Percentiles rank a stretch among this genome's conserved stretches.
Conservation (phyloP, 2,113 vertebrate genomes). For the Hiodon tergisus region DNA sequence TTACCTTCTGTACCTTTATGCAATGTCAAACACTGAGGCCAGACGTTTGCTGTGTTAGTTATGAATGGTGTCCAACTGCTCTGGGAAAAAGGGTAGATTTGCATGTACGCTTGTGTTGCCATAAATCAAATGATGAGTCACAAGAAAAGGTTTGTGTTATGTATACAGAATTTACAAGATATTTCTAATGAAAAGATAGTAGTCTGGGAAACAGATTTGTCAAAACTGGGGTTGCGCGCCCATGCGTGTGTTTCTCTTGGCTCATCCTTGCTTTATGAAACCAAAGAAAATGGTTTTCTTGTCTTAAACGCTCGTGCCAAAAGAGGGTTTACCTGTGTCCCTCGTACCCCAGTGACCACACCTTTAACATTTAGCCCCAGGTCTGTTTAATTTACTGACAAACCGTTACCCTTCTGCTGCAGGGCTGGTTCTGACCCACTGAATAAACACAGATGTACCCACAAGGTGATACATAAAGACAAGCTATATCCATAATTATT, state of each 20-base stretch:
- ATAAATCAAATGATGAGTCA: not conserved
- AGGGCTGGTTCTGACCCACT: not conserved
- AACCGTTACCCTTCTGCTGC: not conserved
- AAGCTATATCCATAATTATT: not conserved
- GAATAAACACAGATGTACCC: not conserved
- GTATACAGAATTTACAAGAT: too few relatives aligned
- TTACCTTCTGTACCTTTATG: slow-evolving; percentile 10
- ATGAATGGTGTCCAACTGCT: not conserved
- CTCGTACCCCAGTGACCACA: not conserved
- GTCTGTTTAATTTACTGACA: not conserved
- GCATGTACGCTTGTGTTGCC: not conserved
- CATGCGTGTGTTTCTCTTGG: too few relatives aligned
- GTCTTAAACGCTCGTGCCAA: not conserved
- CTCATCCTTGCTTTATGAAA: too few relatives aligned
- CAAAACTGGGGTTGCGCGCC: too few relatives aligned
- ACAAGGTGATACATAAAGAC: not conserved
- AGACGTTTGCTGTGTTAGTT: not conserved
- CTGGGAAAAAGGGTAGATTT: not conserved
- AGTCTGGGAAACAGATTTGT: too few relatives aligned
- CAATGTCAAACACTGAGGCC: slow-evolving; percentile 1
- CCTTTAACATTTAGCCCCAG: not conserved
- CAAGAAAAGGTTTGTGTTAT: too few relatives aligned
- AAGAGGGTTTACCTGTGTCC: not conserved
- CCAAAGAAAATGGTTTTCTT: not conserved
- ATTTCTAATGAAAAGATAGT: too few relatives aligned